Conservation (phyloP, 2,113 vertebrate species). For the Pitta sordida region DNA sequence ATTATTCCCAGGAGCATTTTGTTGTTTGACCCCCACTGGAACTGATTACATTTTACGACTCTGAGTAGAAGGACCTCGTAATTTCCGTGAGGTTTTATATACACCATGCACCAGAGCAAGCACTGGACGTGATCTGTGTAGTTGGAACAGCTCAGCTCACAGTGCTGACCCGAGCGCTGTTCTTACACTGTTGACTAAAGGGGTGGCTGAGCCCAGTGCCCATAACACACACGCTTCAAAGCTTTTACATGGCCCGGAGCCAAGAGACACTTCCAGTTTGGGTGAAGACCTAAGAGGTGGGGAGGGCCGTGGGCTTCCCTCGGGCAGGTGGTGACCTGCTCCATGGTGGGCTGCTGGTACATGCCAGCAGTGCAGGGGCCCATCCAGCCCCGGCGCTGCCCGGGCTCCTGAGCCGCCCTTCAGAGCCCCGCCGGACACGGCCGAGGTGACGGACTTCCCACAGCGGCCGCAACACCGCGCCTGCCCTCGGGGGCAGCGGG, state of each 20-base stretch:
- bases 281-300: neutral
- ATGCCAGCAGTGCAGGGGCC: fast-evolving
- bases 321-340: neutral
- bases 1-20: slow-evolving; percentile 15
- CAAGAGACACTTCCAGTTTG: neutral
- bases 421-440: fast-evolving
- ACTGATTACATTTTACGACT: slow-evolving; percentile 5
- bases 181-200: fast-evolving
- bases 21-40: neutral
- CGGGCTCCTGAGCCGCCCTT: fast-evolving
- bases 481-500: neutral
- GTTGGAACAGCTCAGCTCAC: fast-evolving
- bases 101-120: fast-evolving
- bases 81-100: neutral
- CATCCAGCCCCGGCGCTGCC: neutral
- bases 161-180: fast-evolving
- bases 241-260: neutral
- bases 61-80: neutral
- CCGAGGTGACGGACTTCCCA: fast-evolving
- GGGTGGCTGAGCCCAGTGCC: neutral
- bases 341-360: fast-evolving
- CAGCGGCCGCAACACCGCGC: fast-evolving
- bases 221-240: neutral
- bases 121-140: fast-evolving
- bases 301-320: neutral